These are phyloP conservation scores for Promerops cafer DNA, from an alignment of 2,113 vertebrate genomes.

Conservation along the genomic window DNA sequence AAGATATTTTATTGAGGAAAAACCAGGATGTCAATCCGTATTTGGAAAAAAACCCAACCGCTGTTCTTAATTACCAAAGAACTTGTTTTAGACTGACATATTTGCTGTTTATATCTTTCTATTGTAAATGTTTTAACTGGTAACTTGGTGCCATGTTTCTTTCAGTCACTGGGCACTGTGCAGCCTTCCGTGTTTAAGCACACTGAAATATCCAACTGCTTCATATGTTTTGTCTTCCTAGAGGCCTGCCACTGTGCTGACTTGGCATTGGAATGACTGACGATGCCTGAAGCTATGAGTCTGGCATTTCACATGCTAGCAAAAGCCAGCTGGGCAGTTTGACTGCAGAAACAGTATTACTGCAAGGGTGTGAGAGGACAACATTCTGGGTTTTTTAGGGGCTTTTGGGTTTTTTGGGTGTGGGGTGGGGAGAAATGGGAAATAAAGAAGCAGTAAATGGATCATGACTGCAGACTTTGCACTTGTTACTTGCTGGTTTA, in stretches of 20 bases:
- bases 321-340: slow-evolving; percentile 45
- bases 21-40: slow-evolving; percentile 61
- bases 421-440: background rate
- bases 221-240: slow-evolving; percentile 63
- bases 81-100: slow-evolving; percentile 72
- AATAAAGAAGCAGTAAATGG: slow-evolving; percentile 37
- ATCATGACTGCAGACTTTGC: slow-evolving; percentile 15
- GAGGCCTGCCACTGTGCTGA: slow-evolving; percentile 81
- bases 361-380: background rate
- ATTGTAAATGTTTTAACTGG: slow-evolving; percentile 63
- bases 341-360: slow-evolving; percentile 64
- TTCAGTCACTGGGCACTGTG: slow-evolving; percentile 55
- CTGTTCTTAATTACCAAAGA: slow-evolving; percentile 96
- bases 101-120: slow-evolving; percentile 74
- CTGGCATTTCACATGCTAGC: background rate
- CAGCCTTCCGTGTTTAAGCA: slow-evolving; percentile 70
- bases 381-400: background rate
- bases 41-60: slow-evolving; percentile 42
- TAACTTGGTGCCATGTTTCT: slow-evolving; percentile 76
- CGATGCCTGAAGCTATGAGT: slow-evolving; percentile 23
- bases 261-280: background rate
- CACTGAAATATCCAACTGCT: slow-evolving; percentile 65
- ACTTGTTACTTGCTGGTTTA: slow-evolving; percentile 48
- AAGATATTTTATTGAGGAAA: slow-evolving; percentile 81
- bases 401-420: background rate